Percentiles rank a stretch among this genome's conserved stretches.
phyloP scores from a whole-genome alignment of 2,113 vertebrate species.

The Epinephelus moara region DNA sequence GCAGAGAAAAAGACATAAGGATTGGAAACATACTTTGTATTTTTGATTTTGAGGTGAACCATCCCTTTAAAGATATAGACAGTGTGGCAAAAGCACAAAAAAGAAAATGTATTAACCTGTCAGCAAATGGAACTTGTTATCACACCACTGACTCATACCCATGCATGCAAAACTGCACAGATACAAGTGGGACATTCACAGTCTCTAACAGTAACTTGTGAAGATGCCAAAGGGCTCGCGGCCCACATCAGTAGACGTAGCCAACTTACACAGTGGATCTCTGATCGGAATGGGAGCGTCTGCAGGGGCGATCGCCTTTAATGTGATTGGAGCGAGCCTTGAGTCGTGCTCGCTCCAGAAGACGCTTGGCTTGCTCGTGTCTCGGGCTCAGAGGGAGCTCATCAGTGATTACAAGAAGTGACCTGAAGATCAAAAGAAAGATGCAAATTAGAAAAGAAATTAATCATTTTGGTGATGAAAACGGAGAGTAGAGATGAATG shows the following conservation, averaged over 20 bases:
- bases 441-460: background rate
- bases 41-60: too few relatives aligned
- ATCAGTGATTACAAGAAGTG: conserved; percentile 77
- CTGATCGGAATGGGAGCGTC: conserved; percentile 75
- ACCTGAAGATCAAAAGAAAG: conserved; percentile 76
- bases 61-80: background rate
- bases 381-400: conserved; percentile 89
- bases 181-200: background rate
- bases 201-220: background rate
- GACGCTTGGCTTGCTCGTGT: conserved; percentile 92
- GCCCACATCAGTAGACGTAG: background rate
- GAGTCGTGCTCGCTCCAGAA: conserved; percentile 90
- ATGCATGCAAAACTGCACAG: conserved; percentile 4
- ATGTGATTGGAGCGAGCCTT: conserved; percentile 91
- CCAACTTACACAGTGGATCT: conserved; percentile 85
- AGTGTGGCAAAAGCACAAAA: background rate
- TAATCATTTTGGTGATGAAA: background rate
- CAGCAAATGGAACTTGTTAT: background rate
- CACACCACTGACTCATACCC: background rate
- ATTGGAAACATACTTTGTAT: background rate
- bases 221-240: background rate
- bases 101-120: background rate
- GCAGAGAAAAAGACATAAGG: conserved; percentile 1
- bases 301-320: conserved; percentile 86
- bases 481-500: background rate